Evolutionary conservation across 2,797 vertebrate species (phyloP), one percentile per base, ranked within the genome.

Genomic region (Myiothlypis coronata): DNA sequence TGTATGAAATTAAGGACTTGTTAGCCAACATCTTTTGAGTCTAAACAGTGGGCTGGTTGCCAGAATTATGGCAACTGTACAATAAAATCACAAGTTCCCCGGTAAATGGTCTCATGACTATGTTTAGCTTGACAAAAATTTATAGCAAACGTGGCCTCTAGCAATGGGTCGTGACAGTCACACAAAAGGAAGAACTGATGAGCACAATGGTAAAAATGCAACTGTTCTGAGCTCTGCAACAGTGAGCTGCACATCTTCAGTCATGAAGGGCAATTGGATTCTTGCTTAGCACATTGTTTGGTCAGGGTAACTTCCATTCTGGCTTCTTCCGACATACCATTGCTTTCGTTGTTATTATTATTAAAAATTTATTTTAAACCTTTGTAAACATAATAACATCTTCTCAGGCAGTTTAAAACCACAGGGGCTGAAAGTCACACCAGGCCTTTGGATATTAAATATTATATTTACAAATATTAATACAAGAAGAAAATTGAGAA

Each of bases 81-180:
- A 43, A 30, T 43, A 49, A 49, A 65, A 35, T 35, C 11, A 28
- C 22, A 47, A 16, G 21, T 47, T 47, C 35, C 18, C 41, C 20
- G 35, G 50, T 23, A 49, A 9, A 4, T 10, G 19, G 8, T 35
- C 18, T 32, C 3, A 15, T 32, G 30, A 20, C 27, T 55, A 35
- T 49, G 9, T 61, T 53, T 52, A 35, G 5, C 30, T 15, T n/a
- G 34, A 55, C 6, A 23, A 47, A 27, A 47, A 49, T 39, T 23
- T 20, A 32, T n/a, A 28, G 20, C 4, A 34, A 39, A 47, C 8
- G 8, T 3, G 8, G 26, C 4, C 26, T 39, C 22, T 47, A 18
- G 12, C 0, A 1, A 14, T 22, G 34, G 34, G 21, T 39, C 0
- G 0, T 9, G 23, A n/a, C 8, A 37, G 37, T 23, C 6, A 0